phyloP scores from a whole-genome alignment of 2,888 invertebrate genomes.

The Nomada fabriciana region DNA sequence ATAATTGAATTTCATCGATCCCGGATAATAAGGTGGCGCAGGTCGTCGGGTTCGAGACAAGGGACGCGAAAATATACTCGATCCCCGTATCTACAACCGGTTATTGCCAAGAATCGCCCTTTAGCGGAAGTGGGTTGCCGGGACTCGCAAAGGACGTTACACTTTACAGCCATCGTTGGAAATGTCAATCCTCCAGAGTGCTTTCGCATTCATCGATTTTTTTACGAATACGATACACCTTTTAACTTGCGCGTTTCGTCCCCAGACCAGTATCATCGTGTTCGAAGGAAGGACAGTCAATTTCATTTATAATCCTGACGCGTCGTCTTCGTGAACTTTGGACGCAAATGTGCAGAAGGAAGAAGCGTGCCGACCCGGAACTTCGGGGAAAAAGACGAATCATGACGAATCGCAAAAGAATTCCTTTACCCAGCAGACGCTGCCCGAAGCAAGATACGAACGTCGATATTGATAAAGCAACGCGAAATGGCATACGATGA shows the following conservation, averaged over 20 bases:
- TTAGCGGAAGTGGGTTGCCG: conserved; percentile 28
- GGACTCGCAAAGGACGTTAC: conserved; percentile 47
- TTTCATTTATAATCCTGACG: neutral
- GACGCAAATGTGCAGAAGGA: neutral
- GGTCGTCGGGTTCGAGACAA: neutral
- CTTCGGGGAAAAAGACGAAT: neutral
- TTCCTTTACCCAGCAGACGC: neutral
- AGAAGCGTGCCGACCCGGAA: neutral
- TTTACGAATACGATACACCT: neutral
- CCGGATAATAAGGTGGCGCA: conserved; percentile 34
- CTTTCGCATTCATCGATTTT: conserved; percentile 48
- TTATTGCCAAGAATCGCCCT: conserved; percentile 46
- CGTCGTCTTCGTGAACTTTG: neutral
- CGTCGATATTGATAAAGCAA: neutral
- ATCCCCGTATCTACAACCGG: neutral
- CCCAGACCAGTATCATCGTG: too few relatives aligned
- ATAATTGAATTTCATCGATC: conserved; percentile 68
- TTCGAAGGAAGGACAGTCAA: neutral
- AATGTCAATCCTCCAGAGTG: conserved; percentile 62
- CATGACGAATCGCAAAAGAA: neutral
- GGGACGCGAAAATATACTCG: conserved; percentile 1
- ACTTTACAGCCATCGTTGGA: conserved; percentile 27
- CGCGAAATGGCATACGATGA: neutral
- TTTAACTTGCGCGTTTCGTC: neutral
- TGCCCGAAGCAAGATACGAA: neutral